These are phyloP conservation scores for Drosophila kurseongensis DNA, from an alignment of 1,140 invertebrate genomes.

Conservation along the genomic window DNA sequence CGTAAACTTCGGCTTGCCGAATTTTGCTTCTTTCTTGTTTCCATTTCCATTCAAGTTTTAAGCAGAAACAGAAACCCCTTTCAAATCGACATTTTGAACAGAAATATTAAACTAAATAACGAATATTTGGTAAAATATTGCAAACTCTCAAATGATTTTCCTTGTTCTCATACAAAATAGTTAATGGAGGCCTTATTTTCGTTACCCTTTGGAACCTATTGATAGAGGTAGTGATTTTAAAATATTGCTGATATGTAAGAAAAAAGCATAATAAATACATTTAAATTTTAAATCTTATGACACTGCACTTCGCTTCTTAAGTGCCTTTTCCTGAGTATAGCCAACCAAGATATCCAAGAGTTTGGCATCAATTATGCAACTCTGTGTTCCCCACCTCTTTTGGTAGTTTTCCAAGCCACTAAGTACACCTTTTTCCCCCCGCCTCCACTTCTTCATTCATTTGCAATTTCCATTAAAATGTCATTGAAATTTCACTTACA, in stretches of 20 bases:
- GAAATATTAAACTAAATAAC: no score
- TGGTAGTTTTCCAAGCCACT: slow-evolving; percentile 20
- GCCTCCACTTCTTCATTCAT: slow-evolving; percentile 29
- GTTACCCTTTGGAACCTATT: no score
- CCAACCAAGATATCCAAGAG: slow-evolving; percentile 2
- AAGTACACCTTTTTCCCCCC: background rate
- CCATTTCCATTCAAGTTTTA: background rate
- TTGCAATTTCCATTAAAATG: slow-evolving; percentile 77
- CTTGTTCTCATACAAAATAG: no score
- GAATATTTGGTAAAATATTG: no score
- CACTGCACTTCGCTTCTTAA: background rate
- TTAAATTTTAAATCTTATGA: no score
- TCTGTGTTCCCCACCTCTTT: slow-evolving; percentile 6
- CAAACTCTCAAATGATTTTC: no score
- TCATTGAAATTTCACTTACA: slow-evolving; percentile 81
- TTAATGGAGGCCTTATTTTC: no score
- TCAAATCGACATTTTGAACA: no score
- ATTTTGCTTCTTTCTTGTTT: background rate
- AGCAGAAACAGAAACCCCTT: background rate
- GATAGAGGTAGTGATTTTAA: no score
- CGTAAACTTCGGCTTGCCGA: no score
- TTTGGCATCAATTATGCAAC: slow-evolving; percentile 47
- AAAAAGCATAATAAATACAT: no score
- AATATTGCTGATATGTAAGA: no score
- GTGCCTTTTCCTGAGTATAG: background rate